Evolutionary conservation across 2,113 vertebrate genomes (phyloP).

Genomic region (Nothobranchius kuhntae): DNA sequence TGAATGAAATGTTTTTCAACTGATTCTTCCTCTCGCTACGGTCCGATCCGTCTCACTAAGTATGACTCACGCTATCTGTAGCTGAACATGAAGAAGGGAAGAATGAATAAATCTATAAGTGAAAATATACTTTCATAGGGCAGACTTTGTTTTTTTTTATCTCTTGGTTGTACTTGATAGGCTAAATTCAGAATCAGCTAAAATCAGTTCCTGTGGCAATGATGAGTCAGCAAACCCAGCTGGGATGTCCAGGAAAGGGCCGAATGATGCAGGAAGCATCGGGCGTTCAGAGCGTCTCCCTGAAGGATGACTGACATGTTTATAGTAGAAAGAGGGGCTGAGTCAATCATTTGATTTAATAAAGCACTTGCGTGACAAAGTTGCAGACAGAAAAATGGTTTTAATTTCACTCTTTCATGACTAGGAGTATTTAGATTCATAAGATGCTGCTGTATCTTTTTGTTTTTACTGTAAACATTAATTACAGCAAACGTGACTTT

Average conservation of each 20-base stretch:
- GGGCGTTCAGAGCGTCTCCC: not conserved
- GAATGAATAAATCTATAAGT: not conserved
- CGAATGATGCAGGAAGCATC: constrained; percentile 23
- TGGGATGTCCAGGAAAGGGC: constrained; percentile 33
- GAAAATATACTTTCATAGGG: constrained; percentile 16
- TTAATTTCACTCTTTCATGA: not conserved
- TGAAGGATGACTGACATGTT: not conserved
- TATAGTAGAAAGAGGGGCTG: not conserved
- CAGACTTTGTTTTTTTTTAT: not conserved
- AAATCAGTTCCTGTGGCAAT: constrained; percentile 15
- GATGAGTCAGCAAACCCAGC: constrained; percentile 45
- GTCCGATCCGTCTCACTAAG: not conserved
- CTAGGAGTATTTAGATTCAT: not conserved
- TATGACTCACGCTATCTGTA: too few species aligned
- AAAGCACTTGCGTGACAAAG: too few species aligned
- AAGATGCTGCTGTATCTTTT: not conserved
- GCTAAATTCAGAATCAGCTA: constrained; percentile 23
- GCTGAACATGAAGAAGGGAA: too few species aligned
- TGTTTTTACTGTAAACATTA: not conserved
- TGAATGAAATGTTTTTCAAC: not conserved
- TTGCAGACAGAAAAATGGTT: too few species aligned
- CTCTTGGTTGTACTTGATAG: constrained; percentile 1
- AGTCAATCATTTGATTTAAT: not conserved
- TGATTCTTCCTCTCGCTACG: constrained; percentile 1
- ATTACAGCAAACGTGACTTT: not conserved